These are phyloP conservation scores for Archegozetes longisetosus DNA, from an alignment of 1,140 invertebrate genomes.

Conservation along the genomic window DNA sequence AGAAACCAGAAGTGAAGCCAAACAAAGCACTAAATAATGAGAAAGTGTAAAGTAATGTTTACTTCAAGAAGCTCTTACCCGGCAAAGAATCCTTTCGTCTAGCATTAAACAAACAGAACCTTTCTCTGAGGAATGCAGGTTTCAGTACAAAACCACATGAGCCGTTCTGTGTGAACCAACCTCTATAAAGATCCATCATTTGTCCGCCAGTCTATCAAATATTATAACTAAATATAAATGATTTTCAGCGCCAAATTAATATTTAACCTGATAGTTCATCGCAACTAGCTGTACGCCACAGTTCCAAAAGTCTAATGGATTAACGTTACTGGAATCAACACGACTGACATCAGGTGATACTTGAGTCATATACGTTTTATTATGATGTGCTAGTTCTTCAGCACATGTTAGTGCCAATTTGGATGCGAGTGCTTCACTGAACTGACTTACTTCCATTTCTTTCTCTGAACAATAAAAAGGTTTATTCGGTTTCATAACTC, in stretches of 20 bases:
- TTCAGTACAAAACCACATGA: slow-evolving; percentile 49
- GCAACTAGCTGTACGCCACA: slow-evolving; percentile 40
- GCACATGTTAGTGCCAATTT: slow-evolving; percentile 31
- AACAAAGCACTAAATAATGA: too few relatives aligned
- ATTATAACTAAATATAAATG: slow-evolving; percentile 4
- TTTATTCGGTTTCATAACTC: neutral
- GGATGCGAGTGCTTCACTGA: slow-evolving; percentile 31
- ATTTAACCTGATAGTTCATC: slow-evolving; percentile 20
- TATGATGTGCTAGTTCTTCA: slow-evolving; percentile 39
- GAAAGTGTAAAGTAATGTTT: too few relatives aligned
- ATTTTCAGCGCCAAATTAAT: too few relatives aligned
- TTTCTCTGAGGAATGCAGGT: slow-evolving; percentile 37
- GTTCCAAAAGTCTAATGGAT: slow-evolving; percentile 42
- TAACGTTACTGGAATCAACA: slow-evolving; percentile 40
- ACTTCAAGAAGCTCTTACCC: too few relatives aligned
- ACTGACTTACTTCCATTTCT: slow-evolving; percentile 30
- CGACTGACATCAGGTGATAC: slow-evolving; percentile 38
- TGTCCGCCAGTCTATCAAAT: slow-evolving; percentile 38
- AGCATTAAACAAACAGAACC: slow-evolving; percentile 33
- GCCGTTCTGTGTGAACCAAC: slow-evolving; percentile 44
- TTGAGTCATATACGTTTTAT: slow-evolving; percentile 35
- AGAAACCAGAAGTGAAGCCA: too few relatives aligned
- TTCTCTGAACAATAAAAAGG: slow-evolving; percentile 13
- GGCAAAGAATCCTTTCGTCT: slow-evolving; percentile 35
- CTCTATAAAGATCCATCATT: slow-evolving; percentile 40